Evolutionary conservation across 2,113 vertebrate genomes (phyloP).

Genomic region (Nyctibius bracteatus): DNA sequence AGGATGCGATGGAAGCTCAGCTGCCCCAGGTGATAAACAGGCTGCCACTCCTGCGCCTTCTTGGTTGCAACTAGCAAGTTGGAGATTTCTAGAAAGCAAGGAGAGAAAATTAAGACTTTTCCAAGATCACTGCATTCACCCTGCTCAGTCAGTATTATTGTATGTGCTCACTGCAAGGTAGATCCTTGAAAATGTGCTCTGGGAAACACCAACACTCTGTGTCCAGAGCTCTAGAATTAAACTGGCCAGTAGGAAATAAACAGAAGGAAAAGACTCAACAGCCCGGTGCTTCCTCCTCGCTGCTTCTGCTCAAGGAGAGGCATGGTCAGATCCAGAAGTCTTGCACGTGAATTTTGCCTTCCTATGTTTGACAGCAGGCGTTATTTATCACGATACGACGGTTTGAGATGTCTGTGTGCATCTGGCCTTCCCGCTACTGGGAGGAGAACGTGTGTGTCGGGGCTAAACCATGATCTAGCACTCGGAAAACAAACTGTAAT

Average conservation of each 20-base stretch:
- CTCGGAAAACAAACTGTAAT: neutral
- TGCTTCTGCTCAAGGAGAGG: neutral
- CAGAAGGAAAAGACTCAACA: neutral
- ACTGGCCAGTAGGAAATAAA: neutral
- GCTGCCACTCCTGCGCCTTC: constrained; percentile 78
- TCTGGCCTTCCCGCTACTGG: neutral
- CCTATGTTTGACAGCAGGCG: neutral
- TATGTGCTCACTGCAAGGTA: neutral
- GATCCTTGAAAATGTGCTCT: neutral
- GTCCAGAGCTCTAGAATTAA: neutral
- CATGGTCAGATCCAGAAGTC: neutral
- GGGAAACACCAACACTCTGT: neutral
- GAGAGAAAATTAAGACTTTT: neutral
- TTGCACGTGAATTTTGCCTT: neutral
- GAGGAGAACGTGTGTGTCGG: rapidly evolving
- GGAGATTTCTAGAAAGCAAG: constrained; percentile 83
- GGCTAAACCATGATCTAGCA: neutral
- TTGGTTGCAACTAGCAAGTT: constrained; percentile 95
- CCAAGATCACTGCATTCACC: neutral
- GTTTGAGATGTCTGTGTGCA: neutral
- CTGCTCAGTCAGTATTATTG: rapidly evolving
- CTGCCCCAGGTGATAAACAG: constrained; percentile 76
- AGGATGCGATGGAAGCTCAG: constrained; percentile 92
- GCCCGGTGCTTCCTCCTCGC: neutral
- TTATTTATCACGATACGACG: neutral